Percentiles rank a stretch among this genome's conserved stretches.
phyloP scores from a whole-genome alignment of 2,113 vertebrate genomes.

The Aphyosemion australe region DNA sequence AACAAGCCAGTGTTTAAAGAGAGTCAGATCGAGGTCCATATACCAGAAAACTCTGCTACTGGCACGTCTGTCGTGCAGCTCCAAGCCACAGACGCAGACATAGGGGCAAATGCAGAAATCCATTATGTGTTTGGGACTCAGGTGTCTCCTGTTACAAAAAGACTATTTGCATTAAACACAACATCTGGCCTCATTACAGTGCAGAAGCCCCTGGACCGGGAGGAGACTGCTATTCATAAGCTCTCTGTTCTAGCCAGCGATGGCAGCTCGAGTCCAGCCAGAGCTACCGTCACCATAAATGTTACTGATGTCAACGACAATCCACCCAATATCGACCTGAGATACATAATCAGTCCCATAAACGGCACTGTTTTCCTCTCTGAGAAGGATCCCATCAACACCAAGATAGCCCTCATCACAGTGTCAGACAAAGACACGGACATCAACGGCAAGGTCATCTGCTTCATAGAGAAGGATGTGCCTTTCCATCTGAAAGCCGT shows the following conservation, averaged over 20 bases:
- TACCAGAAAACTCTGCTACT: constrained; percentile 92
- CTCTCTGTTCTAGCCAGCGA: constrained; percentile 97
- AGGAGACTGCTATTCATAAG: constrained; percentile 96
- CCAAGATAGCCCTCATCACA: constrained; percentile 97
- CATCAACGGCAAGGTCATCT: constrained; percentile 98
- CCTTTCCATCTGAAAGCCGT: constrained; percentile 97
- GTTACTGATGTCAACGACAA: constrained; percentile 99
- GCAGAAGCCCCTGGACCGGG: constrained; percentile 93
- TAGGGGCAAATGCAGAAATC: constrained; percentile 96
- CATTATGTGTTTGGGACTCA: constrained; percentile 96
- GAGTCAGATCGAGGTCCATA: constrained; percentile 94
- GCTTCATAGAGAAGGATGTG: constrained; percentile 98
- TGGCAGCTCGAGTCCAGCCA: constrained; percentile 93
- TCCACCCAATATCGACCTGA: constrained; percentile 97
- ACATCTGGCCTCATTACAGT: constrained; percentile 96
- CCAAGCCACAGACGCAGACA: constrained; percentile 95
- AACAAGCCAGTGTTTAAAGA: constrained; percentile 97
- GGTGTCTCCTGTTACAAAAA: constrained; percentile 91
- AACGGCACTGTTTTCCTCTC: constrained; percentile 98
- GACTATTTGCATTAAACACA: constrained; percentile 96
- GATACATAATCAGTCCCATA: constrained; percentile 98
- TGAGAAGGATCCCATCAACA: constrained; percentile 98
- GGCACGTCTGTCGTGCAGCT: constrained; percentile 97
- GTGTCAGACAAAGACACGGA: constrained; percentile 99
- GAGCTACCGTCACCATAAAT: constrained; percentile 94